Conservation (phyloP, 2,888 invertebrate genomes). For the Ecdyonurus torrentis region DNA sequence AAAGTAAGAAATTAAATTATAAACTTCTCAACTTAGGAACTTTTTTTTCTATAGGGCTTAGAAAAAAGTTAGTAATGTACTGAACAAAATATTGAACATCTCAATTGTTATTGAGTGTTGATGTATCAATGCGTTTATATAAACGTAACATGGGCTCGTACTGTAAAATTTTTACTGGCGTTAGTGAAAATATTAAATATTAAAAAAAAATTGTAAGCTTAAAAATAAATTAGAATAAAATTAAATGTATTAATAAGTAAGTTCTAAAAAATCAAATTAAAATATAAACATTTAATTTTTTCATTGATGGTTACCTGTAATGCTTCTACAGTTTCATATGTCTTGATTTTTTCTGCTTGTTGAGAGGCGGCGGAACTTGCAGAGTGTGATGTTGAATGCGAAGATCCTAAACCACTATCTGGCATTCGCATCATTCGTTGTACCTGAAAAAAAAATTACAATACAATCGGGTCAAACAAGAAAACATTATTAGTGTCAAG, state of each 20-base stretch:
- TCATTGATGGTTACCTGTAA: slow-evolving; percentile 21
- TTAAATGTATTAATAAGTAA: background rate
- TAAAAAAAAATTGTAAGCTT: background rate
- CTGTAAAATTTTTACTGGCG: no score
- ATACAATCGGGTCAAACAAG: no score
- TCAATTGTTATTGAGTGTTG: no score
- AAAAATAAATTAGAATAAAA: background rate
- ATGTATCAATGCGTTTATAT: no score
- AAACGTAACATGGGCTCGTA: no score
- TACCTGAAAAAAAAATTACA: background rate
- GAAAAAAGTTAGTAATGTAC: no score
- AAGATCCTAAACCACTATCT: background rate
- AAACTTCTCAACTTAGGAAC: background rate
- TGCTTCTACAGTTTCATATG: slow-evolving; percentile 24
- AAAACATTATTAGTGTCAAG: no score
- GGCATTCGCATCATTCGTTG: background rate
- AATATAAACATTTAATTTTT: background rate
- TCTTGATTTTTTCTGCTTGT: slow-evolving; percentile 21
- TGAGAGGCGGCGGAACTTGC: slow-evolving; percentile 6
- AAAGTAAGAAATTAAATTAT: background rate
- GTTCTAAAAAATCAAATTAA: background rate
- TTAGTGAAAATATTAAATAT: background rate
- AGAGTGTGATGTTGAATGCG: slow-evolving; percentile 5
- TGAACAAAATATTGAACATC: no score
- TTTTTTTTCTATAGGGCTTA: background rate